Conservation (phyloP, 2,888 invertebrate genomes). For the Brenthis hecate region DNA sequence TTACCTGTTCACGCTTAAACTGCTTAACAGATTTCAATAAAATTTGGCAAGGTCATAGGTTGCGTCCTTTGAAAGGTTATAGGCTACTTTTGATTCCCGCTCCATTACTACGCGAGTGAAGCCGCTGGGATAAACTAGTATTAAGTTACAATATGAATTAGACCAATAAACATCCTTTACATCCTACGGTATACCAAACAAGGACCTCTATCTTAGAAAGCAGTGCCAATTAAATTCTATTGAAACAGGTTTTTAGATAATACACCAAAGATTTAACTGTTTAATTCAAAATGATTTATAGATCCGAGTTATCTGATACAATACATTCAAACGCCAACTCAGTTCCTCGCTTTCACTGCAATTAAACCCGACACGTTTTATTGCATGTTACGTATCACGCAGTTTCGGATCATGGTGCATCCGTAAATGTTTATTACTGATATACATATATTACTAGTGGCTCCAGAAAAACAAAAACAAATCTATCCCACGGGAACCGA, state of each 20-base stretch:
- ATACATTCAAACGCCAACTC: slow-evolving; percentile 34
- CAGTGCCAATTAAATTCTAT: not conserved
- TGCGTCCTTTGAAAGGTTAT: too few relatives aligned
- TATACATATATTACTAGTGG: slow-evolving; percentile 1
- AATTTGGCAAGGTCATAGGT: too few relatives aligned
- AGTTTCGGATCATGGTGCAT: slow-evolving; percentile 21
- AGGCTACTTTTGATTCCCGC: too few relatives aligned
- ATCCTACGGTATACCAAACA: too few relatives aligned
- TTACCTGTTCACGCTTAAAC: too few relatives aligned
- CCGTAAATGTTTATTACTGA: slow-evolving; percentile 7
- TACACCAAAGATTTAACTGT: not conserved
- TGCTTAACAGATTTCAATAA: too few relatives aligned
- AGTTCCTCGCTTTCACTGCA: slow-evolving; percentile 63
- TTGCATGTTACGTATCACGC: slow-evolving; percentile 33
- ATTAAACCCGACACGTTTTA: slow-evolving; percentile 39
- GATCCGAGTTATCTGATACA: slow-evolving; percentile 25
- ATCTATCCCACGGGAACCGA: too few relatives aligned
- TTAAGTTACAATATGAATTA: too few relatives aligned
- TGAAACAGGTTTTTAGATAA: slow-evolving; percentile 5
- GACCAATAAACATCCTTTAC: too few relatives aligned
- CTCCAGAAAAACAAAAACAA: too few relatives aligned
- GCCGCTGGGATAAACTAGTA: too few relatives aligned
- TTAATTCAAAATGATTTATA: slow-evolving; percentile 9
- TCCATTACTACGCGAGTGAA: too few relatives aligned
- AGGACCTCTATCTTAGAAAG: not conserved